A percentile compares a stretch with the other conserved stretches of the same genome.
Conservation (phyloP, 2,113 vertebrate genomes). For the Progne subis region DNA sequence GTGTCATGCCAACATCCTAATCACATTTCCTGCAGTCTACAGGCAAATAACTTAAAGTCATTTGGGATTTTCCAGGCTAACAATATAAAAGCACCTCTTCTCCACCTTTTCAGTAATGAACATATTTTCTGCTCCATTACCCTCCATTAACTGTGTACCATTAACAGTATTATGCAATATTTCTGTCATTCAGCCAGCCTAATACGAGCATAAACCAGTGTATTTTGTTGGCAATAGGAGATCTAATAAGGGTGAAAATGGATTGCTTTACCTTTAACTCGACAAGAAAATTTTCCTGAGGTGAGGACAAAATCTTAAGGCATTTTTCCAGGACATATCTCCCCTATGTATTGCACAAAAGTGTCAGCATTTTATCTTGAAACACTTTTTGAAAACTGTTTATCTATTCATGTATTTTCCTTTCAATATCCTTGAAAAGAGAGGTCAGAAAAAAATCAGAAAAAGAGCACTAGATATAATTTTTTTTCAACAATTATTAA, state of each 20-base stretch:
- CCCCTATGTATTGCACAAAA: neutral
- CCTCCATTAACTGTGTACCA: neutral
- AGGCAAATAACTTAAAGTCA: neutral
- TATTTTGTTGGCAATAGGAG: neutral
- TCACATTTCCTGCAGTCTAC: neutral
- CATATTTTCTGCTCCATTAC: constrained; percentile 36
- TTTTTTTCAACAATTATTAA: neutral
- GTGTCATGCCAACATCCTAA: neutral
- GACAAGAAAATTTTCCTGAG: neutral
- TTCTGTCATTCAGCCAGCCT: neutral
- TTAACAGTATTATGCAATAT: constrained; percentile 3
- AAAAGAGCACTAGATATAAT: neutral
- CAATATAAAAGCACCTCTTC: neutral
- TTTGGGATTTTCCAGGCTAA: neutral
- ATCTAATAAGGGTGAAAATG: neutral
- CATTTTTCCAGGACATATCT: neutral
- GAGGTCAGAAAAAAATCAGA: neutral
- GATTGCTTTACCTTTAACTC: neutral
- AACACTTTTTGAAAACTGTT: neutral
- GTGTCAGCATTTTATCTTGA: neutral
- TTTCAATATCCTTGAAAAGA: neutral
- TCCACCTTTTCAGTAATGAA: constrained; percentile 31
- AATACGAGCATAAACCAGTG: neutral
- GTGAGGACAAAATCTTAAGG: neutral
- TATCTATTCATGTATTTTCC: neutral